These are phyloP conservation scores for Helicolenus hilgendorfi DNA, from an alignment of 2,797 vertebrate species.

Conservation along the genomic window DNA sequence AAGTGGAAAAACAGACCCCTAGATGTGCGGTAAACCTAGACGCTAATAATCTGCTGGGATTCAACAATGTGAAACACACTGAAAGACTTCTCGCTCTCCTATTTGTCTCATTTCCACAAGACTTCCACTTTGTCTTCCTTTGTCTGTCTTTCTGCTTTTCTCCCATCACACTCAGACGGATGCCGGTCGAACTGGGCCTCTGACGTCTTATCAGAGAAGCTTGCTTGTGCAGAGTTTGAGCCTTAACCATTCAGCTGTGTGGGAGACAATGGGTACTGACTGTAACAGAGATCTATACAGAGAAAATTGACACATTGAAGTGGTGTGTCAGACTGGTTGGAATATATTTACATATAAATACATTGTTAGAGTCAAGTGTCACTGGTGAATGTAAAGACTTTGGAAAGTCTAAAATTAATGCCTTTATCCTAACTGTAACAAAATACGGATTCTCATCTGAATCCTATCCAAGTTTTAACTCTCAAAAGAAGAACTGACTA, in stretches of 20 bases:
- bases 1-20: conserved; percentile 66
- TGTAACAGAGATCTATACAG: not conserved
- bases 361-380: not conserved
- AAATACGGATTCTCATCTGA: not conserved
- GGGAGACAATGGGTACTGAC: not conserved
- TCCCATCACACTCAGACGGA: conserved; percentile 11
- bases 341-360: not conserved
- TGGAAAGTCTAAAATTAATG: not conserved
- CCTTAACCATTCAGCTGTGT: not conserved
- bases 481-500: not conserved
- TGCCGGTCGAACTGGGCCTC: conserved; percentile 3
- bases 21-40: conserved; percentile 58
- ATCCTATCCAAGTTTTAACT: not conserved
- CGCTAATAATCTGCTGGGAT: conserved; percentile 64
- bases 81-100: conserved; percentile 33
- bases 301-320: not conserved
- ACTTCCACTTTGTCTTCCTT: conserved; percentile 40
- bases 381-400: not conserved
- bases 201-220: conserved; percentile 21
- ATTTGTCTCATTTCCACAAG: conserved; percentile 61
- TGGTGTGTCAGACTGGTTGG: not conserved
- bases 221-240: conserved; percentile 5
- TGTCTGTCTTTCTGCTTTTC: conserved; percentile 16
- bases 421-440: not conserved
- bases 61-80: conserved; percentile 44